Conservation (phyloP, 2,888 invertebrate genomes). For the Clistopyga incitator region DNA sequence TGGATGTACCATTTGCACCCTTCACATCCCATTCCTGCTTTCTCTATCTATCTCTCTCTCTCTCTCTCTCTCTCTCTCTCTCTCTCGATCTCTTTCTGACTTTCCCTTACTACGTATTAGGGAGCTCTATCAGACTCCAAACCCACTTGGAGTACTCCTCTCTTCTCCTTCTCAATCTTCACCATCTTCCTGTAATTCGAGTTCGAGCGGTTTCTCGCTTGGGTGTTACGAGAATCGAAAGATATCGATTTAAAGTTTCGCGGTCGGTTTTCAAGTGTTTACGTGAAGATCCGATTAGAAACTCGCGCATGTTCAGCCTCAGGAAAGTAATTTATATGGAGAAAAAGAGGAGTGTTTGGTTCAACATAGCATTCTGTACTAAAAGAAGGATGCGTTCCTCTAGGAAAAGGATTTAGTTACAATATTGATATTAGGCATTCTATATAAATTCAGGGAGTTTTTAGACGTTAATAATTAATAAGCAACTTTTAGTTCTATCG, state of each 20-base stretch:
- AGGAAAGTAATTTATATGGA: slow-evolving; percentile 56
- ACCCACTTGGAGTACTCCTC: slow-evolving; percentile 6
- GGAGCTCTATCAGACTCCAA: slow-evolving; percentile 57
- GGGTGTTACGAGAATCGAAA: slow-evolving; percentile 41
- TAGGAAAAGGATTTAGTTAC: neutral
- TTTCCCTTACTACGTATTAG: neutral
- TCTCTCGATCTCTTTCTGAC: slow-evolving; percentile 37
- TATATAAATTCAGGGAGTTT: neutral
- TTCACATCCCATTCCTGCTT: slow-evolving; percentile 60
- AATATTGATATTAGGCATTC: neutral
- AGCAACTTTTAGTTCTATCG: no score
- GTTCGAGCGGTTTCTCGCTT: slow-evolving; percentile 36
- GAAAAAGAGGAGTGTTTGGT: neutral
- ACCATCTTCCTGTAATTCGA: slow-evolving; percentile 46
- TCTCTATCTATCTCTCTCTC: slow-evolving; percentile 54
- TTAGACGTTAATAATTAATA: no score
- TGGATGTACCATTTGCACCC: slow-evolving; percentile 80
- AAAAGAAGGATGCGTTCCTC: slow-evolving; percentile 3
- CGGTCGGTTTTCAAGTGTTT: slow-evolving; percentile 61
- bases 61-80: slow-evolving; percentile 13
- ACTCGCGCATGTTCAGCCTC: slow-evolving; percentile 49
- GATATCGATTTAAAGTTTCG: slow-evolving; percentile 65
- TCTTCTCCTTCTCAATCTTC: slow-evolving; percentile 15
- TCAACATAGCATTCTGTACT: neutral
- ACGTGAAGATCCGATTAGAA: slow-evolving; percentile 61